Conservation (phyloP, 2,888 invertebrate genomes). For the Seira ritae region DNA sequence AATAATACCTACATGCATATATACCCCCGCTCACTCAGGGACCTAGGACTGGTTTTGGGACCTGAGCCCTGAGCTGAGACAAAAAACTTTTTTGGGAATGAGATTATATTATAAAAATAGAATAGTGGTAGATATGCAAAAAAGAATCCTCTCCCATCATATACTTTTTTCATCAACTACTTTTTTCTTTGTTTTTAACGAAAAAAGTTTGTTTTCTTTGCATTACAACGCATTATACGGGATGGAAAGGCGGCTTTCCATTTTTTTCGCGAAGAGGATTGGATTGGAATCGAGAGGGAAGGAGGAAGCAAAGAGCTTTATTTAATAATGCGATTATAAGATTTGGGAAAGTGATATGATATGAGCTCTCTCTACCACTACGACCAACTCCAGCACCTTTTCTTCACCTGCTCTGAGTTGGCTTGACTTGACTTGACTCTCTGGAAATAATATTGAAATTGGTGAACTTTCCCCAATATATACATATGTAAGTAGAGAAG, state of each 20-base stretch:
- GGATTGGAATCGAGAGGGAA: no score
- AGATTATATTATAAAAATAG: background rate
- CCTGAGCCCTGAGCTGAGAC: background rate
- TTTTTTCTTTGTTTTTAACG: background rate
- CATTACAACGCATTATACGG: background rate
- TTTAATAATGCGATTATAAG: slow-evolving; percentile 21
- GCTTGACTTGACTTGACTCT: no score
- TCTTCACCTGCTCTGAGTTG: no score
- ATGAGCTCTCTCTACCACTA: background rate
- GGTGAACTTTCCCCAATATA: background rate
- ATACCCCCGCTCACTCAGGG: background rate
- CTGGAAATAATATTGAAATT: background rate
- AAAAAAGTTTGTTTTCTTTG: background rate
- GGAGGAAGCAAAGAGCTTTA: slow-evolving; percentile 5
- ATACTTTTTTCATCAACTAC: background rate
- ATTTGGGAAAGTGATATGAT: slow-evolving; percentile 1
- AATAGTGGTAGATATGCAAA: background rate
- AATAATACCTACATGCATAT: no score
- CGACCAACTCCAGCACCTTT: background rate
- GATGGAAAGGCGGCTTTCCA: background rate
- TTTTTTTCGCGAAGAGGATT: background rate
- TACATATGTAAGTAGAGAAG: background rate
- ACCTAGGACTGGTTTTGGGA: background rate
- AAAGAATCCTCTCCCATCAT: background rate
- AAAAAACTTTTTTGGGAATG: background rate